Conservation (phyloP, 2,113 vertebrate genomes). For the Nanorana parkeri region DNA sequence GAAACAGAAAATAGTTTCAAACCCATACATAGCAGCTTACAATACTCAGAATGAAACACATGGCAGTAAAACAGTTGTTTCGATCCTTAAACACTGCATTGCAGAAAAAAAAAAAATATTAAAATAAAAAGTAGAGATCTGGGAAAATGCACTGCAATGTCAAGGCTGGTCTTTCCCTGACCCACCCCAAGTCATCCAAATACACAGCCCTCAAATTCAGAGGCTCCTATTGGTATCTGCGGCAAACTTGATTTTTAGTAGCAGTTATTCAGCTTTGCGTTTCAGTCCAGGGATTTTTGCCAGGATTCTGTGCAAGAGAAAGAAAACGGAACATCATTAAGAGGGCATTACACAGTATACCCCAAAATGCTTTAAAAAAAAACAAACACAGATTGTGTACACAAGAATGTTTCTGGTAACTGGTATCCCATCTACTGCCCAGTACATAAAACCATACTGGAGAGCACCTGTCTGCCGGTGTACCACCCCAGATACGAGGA, state of each 20-base stretch:
- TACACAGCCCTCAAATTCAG: slow-evolving; percentile 59
- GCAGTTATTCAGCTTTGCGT: slow-evolving; percentile 87
- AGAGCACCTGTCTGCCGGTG: too few species aligned
- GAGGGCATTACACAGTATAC: background rate
- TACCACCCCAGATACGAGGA: too few species aligned
- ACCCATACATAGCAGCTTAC: slow-evolving; percentile 80
- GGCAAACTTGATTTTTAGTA: slow-evolving; percentile 57
- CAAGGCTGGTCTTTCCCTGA: slow-evolving; percentile 76
- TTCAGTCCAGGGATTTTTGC: slow-evolving; percentile 94
- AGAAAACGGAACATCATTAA: background rate
- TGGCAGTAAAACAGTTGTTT: slow-evolving; percentile 74
- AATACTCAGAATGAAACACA: slow-evolving; percentile 78
- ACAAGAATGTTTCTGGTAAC: too few species aligned
- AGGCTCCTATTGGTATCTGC: slow-evolving; percentile 63
- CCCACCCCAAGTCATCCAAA: slow-evolving; percentile 72
- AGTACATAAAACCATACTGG: background rate
- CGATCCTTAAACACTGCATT: slow-evolving; percentile 77
- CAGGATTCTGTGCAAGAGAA: slow-evolving; percentile 80
- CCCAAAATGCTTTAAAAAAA: too few species aligned
- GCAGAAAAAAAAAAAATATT: slow-evolving; percentile 62
- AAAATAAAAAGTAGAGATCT: slow-evolving; percentile 71
- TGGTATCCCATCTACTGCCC: background rate
- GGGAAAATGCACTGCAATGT: slow-evolving; percentile 80
- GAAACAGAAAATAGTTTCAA: slow-evolving; percentile 74
- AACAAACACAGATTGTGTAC: too few species aligned